Conservation (phyloP, 2,797 vertebrate species). For the Gouania willdenowi region DNA sequence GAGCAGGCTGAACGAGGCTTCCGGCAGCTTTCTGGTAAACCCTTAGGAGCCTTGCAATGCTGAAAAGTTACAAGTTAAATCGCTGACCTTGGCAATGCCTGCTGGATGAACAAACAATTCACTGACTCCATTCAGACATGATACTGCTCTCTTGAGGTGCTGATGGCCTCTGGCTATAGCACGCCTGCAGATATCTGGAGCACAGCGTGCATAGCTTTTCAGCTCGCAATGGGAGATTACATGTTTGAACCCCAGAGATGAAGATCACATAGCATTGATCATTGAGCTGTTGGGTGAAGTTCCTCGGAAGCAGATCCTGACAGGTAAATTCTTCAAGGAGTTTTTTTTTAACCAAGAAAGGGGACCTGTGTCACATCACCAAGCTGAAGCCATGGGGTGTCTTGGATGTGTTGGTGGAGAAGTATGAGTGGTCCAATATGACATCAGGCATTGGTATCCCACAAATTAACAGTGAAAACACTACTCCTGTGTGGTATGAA, state of each 20-base stretch:
- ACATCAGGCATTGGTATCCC: no score
- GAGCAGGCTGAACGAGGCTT: no score
- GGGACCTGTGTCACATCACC: conserved; percentile 96
- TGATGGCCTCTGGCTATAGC: conserved; percentile 83
- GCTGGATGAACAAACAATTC: conserved; percentile 98
- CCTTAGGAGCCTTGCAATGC: conserved; percentile 92
- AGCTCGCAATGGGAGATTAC: conserved; percentile 96
- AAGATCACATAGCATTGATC: conserved; percentile 98
- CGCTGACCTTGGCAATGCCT: conserved; percentile 96
- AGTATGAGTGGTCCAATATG: conserved; percentile 95
- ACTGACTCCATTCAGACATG: conserved; percentile 93
- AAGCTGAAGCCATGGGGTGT: conserved; percentile 98
- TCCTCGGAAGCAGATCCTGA: conserved; percentile 91
- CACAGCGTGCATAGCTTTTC: conserved; percentile 95
- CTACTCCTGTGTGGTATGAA: no score
- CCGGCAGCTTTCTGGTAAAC: conserved; percentile 86
- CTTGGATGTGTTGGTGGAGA: conserved; percentile 90
- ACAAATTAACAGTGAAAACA: no score
- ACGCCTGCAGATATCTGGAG: conserved; percentile 94
- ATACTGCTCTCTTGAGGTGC: conserved; percentile 88
- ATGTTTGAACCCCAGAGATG: conserved; percentile 94
- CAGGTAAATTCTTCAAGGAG: conserved; percentile 98
- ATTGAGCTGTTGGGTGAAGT: conserved; percentile 97
- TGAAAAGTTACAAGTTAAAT: conserved; percentile 95
- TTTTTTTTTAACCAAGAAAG: conserved; percentile 99